A percentile compares a stretch with the other conserved stretches of the same genome.
Conservation (phyloP, 2,113 vertebrate species). For the Mesoclemmys tuberculata region DNA sequence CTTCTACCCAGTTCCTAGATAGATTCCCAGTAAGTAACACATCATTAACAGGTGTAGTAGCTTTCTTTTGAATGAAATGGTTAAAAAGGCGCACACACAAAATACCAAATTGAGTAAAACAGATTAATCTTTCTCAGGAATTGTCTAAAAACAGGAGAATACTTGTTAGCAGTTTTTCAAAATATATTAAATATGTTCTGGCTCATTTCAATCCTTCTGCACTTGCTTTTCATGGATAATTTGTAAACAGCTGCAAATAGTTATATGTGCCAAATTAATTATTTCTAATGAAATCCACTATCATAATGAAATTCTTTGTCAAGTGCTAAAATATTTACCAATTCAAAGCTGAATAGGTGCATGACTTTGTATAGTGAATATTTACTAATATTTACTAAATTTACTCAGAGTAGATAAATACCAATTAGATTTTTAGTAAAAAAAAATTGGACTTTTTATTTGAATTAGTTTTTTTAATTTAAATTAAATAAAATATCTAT, state of each 20-base stretch:
- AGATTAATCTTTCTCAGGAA: too few species aligned
- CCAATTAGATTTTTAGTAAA: neutral
- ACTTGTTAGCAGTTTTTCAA: too few species aligned
- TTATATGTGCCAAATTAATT: neutral
- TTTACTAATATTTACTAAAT: neutral
- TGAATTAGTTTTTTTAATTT: neutral
- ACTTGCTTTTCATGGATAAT: neutral
- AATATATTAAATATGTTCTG: neutral
- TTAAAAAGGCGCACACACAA: too few species aligned
- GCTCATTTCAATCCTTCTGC: neutral
- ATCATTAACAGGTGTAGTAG: too few species aligned
- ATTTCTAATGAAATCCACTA: neutral
- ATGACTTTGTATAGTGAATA: neutral
- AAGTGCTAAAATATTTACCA: neutral
- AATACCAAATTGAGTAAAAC: too few species aligned
- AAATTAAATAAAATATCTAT: neutral
- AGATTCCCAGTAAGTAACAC: too few species aligned
- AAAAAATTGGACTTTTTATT: neutral
- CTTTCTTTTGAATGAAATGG: too few species aligned
- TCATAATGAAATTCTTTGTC: neutral
- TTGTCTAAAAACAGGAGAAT: too few species aligned
- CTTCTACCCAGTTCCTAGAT: too few species aligned
- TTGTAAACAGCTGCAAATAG: neutral
- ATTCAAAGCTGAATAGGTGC: neutral
- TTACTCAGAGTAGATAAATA: neutral